Base-by-base conservation (phyloP, 2,113 vertebrate species). In the Camelus dromedarius region DNA sequence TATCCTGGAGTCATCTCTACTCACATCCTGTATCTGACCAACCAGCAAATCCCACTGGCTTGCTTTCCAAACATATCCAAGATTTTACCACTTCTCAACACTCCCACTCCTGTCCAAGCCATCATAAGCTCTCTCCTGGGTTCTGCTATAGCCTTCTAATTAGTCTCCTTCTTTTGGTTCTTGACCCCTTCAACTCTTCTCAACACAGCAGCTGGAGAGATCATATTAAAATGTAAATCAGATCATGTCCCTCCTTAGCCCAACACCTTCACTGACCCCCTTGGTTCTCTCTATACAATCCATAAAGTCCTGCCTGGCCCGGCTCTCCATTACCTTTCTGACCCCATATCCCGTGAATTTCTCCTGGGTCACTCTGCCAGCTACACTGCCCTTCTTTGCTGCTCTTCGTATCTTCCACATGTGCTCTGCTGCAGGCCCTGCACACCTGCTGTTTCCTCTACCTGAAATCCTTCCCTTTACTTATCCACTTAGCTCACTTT, bases 141-240 rank as follows among this genome's bases (percentile, higher is more conserved):
- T 83, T 84, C 20, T 83, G 19, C 24, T 42, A 1, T n/a, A 52
- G 54, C 18, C 13, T 76, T 30, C 35, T 16, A 35, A 42, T 1
- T 77, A 38, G 11, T 64, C 5, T 50, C 11, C 18, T 58, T 72
- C 16, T 82, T 82, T 77, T 58, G 54, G 1, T 89, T 88, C 56
- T 56, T 82, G 46, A n/a, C 22, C 7, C 8, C 14, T 75, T 52
- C 19, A 50, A 46, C 35, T 70, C 48, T 24, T 60, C 35, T 92
- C 11, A 69, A 18, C 15, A 64, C 2, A 50, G 19, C 19, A 76
- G 24, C 48, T 66, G 22, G 54, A 79, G 35, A 82, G 48, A 32
- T 50, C 16, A 35, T 86, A 5, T 85, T 96, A 76, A 95, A 87
- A n/a, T 70, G 50, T 48, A 70, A 81, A 76, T 90, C 35, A 75